A percentile compares a stretch with the other conserved stretches of the same genome.
Evolutionary conservation across 2,888 invertebrate species (phyloP).

Genomic region (Ochropacha duplaris): DNA sequence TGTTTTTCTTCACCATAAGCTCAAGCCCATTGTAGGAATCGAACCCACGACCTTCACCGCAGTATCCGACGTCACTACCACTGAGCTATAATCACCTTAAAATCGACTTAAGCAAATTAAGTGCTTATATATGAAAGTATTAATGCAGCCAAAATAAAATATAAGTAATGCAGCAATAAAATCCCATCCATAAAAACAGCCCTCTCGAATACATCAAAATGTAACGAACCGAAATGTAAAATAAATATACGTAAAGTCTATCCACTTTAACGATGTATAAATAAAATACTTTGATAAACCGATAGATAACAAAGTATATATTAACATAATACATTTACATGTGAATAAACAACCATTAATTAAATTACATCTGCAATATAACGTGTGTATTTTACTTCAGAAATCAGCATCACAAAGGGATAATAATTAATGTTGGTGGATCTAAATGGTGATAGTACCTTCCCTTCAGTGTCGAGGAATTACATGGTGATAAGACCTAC

Average conservation of each 20-base stretch:
- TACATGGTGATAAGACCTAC: background rate
- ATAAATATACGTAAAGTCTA: background rate
- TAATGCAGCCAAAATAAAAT: background rate
- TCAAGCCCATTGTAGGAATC: no score
- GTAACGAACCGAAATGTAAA: background rate
- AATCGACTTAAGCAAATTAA: no score
- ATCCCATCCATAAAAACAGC: background rate
- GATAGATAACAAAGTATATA: background rate
- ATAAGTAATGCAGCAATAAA: background rate
- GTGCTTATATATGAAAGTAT: background rate
- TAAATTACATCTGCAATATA: background rate
- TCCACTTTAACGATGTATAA: background rate
- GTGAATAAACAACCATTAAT: constrained; percentile 2
- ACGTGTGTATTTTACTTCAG: constrained; percentile 9
- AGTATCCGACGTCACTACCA: no score
- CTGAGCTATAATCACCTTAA: no score
- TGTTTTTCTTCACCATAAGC: no score
- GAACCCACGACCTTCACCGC: no score
- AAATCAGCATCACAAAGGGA: constrained; percentile 20
- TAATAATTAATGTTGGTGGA: constrained; percentile 25
- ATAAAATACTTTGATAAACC: background rate
- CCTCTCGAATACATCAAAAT: background rate
- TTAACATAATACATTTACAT: constrained; percentile 5
- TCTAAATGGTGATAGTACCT: constrained; percentile 11
- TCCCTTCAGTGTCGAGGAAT: constrained; percentile 6